Evolutionary conservation across 2,888 invertebrate species (phyloP), one percentile per base, ranked within the genome.

Genomic region (Thalpophila matura): DNA sequence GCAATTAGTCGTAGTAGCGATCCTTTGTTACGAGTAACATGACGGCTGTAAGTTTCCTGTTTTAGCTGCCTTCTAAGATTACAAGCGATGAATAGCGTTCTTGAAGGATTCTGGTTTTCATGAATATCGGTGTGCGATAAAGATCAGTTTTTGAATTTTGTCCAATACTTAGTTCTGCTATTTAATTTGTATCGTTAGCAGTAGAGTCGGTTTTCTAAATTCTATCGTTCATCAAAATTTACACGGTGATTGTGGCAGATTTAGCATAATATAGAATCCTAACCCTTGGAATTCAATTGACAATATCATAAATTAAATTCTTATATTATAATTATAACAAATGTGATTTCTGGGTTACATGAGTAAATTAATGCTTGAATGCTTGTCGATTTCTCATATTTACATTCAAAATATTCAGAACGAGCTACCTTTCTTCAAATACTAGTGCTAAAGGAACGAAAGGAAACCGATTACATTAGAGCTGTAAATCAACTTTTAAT

Each of bases 1-100:
- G 90, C 88, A 92, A 92, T 92, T 91, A 91, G 90, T 89, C 85
- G 83, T 82, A 74, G 76, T 69, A 78, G 74, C 63, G 77, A 81
- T 79, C 86, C 79, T 85, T 87, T 85, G 85, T 86, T 84, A 77
- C 71, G 53, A 79, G 74, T 59, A 65, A 83, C 81, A 80, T 83
- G 80, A 83, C 77, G 79, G 72, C 70, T 75, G 55, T 58, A 56
- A 65, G 68, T 76, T 84, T 86, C 82, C 81, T 78, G 83, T 66
- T 80, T 76, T 59, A 65, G 51, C 51, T 46, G 60, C 57, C 58
- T 66, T 79, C 73, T 79, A 71, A 57, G 60, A 63, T 79, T 79
- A 79, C 77, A 63, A 65, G 57, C 59, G 58, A 27, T 73, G 64
- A 62, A 70, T 75, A 45, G 43, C 42, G 29, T 38, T 35, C 10